Percentiles rank a stretch among this genome's conserved stretches.
These are phyloP conservation scores for Arnoldichthys spilopterus DNA, from an alignment of 2,797 vertebrate species.

Conservation along the genomic window DNA sequence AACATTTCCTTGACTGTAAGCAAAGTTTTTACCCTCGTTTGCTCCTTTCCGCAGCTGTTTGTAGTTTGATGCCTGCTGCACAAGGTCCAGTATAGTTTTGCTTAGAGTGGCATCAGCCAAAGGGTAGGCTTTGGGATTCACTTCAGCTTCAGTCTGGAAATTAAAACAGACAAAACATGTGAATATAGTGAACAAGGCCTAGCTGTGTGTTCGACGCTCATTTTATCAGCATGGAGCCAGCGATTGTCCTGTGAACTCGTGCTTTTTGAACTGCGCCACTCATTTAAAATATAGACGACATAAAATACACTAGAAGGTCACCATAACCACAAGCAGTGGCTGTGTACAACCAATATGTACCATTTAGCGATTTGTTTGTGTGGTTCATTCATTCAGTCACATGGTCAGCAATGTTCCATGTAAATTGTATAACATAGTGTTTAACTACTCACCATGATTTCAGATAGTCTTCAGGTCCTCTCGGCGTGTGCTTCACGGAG, in stretches of 20 bases:
- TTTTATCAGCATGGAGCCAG: not conserved
- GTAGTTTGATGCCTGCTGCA: conserved; percentile 96
- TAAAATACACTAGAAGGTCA: not conserved
- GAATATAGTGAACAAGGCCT: no score
- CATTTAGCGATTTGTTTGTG: not conserved
- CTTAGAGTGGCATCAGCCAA: conserved; percentile 94
- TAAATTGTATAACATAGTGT: not conserved
- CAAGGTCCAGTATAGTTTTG: conserved; percentile 94
- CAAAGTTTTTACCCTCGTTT: conserved; percentile 87
- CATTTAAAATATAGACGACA: not conserved
- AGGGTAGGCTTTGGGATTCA: conserved; percentile 98
- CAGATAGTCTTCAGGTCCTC: conserved; percentile 74
- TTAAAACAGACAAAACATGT: not conserved
- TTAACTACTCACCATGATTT: conserved; percentile 52
- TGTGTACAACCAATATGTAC: no score
- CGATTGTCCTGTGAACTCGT: not conserved
- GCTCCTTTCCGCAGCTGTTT: conserved; percentile 97
- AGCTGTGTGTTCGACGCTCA: no score
- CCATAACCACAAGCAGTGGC: no score
- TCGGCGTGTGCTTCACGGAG: conserved; percentile 86
- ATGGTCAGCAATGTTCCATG: not conserved
- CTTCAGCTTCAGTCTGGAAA: conserved; percentile 86
- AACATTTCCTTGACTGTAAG: no score
- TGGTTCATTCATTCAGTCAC: not conserved
- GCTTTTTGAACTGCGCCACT: no score